Percentiles rank a stretch among this genome's conserved stretches.
These are phyloP conservation scores for Molossus alvarezi DNA, from an alignment of 2,797 vertebrate species.

Conservation along the genomic window DNA sequence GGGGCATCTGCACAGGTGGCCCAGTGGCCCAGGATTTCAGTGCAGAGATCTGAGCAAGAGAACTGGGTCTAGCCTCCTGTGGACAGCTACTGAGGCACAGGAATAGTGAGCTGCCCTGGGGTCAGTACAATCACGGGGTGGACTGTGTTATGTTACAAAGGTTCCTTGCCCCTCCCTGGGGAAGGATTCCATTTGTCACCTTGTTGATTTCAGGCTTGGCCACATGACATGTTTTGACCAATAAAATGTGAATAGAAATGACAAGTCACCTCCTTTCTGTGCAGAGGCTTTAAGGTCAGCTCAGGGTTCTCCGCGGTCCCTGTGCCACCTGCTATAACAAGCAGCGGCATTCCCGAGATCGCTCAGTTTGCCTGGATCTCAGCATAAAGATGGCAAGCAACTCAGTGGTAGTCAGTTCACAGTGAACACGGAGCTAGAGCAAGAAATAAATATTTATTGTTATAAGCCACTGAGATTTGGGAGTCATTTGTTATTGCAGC, in stretches of 20 bases:
- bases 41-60: background rate
- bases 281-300: background rate
- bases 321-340: background rate
- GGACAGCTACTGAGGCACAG: background rate
- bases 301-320: background rate
- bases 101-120: background rate
- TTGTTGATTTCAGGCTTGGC: background rate
- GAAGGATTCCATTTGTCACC: background rate
- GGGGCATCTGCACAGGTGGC: background rate
- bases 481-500: background rate
- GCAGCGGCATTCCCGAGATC: background rate
- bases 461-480: background rate
- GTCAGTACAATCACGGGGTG: background rate
- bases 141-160: background rate
- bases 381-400: background rate
- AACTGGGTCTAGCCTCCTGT: fast-evolving
- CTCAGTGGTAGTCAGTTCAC: background rate
- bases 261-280: background rate
- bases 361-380: background rate
- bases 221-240: background rate
- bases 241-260: background rate
- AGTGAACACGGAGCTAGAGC: background rate
- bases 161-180: background rate
- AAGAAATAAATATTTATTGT: background rate
- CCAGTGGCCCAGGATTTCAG: background rate